Evolutionary conservation across 2,113 vertebrate genomes (phyloP).

Genomic region (Campylorhamphus procurvoides): DNA sequence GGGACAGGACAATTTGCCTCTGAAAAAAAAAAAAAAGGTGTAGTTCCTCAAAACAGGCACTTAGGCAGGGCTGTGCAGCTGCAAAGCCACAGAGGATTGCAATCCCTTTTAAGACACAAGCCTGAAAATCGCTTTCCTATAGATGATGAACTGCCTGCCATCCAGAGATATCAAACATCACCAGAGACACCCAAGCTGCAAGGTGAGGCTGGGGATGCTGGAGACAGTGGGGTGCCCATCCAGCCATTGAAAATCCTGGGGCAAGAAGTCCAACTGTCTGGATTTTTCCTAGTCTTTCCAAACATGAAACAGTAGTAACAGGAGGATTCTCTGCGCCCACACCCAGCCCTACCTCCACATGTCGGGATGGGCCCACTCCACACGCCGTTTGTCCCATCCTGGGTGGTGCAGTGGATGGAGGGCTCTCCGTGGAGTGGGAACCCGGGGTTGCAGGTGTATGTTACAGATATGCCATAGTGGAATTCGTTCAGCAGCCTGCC

Average conservation of each 20-base stretch:
- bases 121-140: background rate
- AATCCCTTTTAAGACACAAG: background rate
- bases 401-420: slow-evolving; percentile 65
- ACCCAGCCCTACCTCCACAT: slow-evolving; percentile 25
- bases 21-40: background rate
- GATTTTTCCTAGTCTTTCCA: too few species aligned
- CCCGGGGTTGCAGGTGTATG: slow-evolving; percentile 24
- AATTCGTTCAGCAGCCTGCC: slow-evolving; percentile 1
- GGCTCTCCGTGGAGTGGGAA: slow-evolving; percentile 36
- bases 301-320: fast-evolving
- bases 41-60: background rate
- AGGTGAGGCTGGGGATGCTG: background rate
- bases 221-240: fast-evolving
- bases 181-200: background rate
- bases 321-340: fast-evolving
- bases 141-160: background rate
- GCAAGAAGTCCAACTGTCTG: fast-evolving
- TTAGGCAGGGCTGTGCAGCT: background rate
- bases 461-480: slow-evolving; percentile 42
- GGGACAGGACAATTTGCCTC: slow-evolving; percentile 38
- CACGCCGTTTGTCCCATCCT: slow-evolving; percentile 36
- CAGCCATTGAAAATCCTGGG: background rate
- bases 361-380: slow-evolving; percentile 48
- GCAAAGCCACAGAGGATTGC: fast-evolving
- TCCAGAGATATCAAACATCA: fast-evolving